A percentile compares a stretch with the other conserved stretches of the same genome.
phyloP scores from a whole-genome alignment of 2,888 invertebrate genomes.

The Leptopilina myrica region DNA sequence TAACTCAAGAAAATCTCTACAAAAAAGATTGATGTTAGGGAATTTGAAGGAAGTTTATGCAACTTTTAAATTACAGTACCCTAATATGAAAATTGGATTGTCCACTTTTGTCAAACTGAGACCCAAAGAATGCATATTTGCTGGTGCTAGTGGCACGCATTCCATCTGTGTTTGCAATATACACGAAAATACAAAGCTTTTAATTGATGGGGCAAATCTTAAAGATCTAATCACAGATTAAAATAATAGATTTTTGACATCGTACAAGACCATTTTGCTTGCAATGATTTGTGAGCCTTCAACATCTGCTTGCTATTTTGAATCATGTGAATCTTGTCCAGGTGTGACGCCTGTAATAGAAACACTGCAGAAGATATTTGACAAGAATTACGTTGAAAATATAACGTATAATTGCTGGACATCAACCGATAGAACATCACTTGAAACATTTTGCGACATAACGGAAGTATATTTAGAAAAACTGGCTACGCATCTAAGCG shows the following conservation, averaged over 20 bases:
- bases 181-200: no score
- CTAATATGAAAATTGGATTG: no score
- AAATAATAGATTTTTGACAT: not conserved
- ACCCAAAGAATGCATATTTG: no score
- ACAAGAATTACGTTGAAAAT: not conserved
- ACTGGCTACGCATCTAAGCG: not conserved
- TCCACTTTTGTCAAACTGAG: no score
- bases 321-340: not conserved
- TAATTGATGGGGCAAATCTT: no score
- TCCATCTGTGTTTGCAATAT: no score
- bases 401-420: constrained; percentile 5
- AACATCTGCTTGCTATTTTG: constrained; percentile 1
- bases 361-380: not conserved
- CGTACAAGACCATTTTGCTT: constrained; percentile 21
- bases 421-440: not conserved
- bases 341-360: not conserved
- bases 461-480: not conserved
- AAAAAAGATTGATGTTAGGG: no score
- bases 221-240: not conserved
- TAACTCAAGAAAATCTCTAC: no score
- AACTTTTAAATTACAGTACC: no score
- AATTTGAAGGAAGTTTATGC: no score
- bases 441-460: constrained; percentile 1
- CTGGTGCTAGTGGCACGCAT: no score
- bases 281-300: not conserved